Percentiles rank a stretch among this genome's conserved stretches.
These are phyloP conservation scores for Terrapene triunguis DNA, from an alignment of 2,113 vertebrate species.

Conservation along the genomic window DNA sequence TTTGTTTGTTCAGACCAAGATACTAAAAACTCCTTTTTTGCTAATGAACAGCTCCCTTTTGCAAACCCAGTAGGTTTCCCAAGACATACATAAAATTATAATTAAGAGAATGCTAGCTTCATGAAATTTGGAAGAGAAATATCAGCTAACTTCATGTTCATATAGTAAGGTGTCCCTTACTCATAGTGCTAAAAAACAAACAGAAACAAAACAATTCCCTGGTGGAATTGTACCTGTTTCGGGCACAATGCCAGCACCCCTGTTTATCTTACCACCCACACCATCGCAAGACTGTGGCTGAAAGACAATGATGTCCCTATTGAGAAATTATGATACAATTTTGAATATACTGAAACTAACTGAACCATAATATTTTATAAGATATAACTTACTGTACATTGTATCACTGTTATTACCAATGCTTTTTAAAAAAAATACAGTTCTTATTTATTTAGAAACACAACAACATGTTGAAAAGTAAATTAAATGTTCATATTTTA, in stretches of 20 bases:
- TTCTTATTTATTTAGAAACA: neutral
- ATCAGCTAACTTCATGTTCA: neutral
- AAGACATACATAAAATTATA: neutral
- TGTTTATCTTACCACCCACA: neutral
- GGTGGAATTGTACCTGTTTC: neutral
- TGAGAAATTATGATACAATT: neutral
- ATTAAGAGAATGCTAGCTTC: neutral
- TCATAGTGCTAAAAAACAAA: neutral
- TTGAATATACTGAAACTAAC: neutral
- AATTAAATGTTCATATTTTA: neutral
- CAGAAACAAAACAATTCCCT: neutral
- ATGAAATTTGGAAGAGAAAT: neutral
- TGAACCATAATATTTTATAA: neutral
- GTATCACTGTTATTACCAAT: neutral
- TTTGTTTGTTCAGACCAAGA: neutral
- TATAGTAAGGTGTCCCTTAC: rapidly evolving
- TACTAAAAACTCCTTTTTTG: neutral
- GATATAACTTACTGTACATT: neutral
- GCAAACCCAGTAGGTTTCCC: neutral
- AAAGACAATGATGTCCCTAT: neutral
- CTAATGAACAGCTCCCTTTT: neutral
- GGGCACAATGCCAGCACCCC: neutral
- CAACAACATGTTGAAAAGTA: neutral
- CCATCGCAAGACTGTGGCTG: neutral
- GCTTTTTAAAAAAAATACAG: neutral